Evolutionary conservation across 1,140 invertebrate genomes (phyloP).

Genomic region (Ooceraea biroi): DNA sequence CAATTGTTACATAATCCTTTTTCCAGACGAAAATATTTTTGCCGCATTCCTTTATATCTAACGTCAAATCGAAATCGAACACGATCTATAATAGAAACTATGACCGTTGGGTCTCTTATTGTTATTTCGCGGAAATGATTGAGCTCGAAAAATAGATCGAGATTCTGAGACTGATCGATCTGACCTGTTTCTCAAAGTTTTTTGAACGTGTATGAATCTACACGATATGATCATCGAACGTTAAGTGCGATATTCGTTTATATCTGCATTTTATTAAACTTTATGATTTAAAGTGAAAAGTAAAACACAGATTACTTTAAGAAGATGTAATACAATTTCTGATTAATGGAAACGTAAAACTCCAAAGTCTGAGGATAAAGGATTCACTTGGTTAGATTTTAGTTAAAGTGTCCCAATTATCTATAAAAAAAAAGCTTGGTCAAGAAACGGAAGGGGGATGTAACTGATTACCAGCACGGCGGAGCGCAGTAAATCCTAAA

Average conservation of each 20-base stretch:
- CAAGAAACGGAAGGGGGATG: neutral
- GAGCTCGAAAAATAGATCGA: no score
- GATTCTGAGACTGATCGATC: no score
- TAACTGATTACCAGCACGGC: slow-evolving; percentile 19
- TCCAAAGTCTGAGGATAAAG: neutral
- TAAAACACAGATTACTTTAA: neutral
- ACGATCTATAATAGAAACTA: no score
- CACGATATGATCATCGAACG: no score
- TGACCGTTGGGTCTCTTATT: no score
- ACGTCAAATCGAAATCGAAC: no score
- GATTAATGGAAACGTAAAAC: neutral
- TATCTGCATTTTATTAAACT: slow-evolving; percentile 31
- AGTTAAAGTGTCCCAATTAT: slow-evolving; percentile 24
- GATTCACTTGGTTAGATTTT: slow-evolving; percentile 24
- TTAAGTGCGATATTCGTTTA: no score
- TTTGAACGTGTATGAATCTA: no score
- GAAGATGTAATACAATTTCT: neutral
- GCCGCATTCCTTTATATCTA: neutral
- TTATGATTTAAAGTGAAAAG: neutral
- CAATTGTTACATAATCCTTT: slow-evolving; percentile 22
- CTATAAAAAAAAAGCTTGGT: slow-evolving; percentile 5
- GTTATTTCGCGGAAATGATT: no score
- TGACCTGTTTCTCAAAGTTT: no score
- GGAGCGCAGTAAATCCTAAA: slow-evolving; percentile 47
- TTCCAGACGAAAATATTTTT: neutral